phyloP scores from a whole-genome alignment of 2,797 vertebrate genomes.

The Forpus xanthops region DNA sequence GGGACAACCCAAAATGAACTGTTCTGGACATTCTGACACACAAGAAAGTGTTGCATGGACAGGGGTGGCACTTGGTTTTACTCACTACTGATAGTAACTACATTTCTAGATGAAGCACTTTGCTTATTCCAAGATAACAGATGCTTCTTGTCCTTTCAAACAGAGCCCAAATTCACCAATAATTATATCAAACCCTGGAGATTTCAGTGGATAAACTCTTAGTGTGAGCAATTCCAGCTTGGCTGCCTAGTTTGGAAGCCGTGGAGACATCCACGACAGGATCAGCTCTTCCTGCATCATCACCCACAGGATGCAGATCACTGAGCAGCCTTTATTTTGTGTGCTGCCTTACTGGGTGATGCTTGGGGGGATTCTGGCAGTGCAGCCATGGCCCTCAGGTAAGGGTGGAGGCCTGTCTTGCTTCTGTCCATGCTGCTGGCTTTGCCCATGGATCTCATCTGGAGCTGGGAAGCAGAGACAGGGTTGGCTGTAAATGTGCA shows the following conservation, averaged over 20 bases:
- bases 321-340: not conserved
- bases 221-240: not conserved
- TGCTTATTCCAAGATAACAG: not conserved
- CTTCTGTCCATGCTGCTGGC: not conserved
- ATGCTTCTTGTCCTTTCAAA: not conserved
- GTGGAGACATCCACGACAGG: fast-evolving
- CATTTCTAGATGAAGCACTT: not conserved
- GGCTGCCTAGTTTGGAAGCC: not conserved
- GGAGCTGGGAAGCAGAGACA: not conserved
- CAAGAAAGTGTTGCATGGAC: not conserved
- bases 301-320: not conserved
- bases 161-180: not conserved
- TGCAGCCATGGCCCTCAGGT: not conserved
- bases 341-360: fast-evolving
- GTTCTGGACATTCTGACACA: not conserved
- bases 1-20: not conserved
- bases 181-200: not conserved
- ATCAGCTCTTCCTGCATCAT: not conserved
- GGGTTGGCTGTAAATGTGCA: not conserved
- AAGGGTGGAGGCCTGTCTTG: fast-evolving
- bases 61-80: not conserved
- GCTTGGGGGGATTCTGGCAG: not conserved
- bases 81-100: not conserved
- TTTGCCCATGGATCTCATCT: fast-evolving
- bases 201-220: not conserved